phyloP scores from a whole-genome alignment of 2,888 invertebrate genomes.

The Cheilosia grossa region DNA sequence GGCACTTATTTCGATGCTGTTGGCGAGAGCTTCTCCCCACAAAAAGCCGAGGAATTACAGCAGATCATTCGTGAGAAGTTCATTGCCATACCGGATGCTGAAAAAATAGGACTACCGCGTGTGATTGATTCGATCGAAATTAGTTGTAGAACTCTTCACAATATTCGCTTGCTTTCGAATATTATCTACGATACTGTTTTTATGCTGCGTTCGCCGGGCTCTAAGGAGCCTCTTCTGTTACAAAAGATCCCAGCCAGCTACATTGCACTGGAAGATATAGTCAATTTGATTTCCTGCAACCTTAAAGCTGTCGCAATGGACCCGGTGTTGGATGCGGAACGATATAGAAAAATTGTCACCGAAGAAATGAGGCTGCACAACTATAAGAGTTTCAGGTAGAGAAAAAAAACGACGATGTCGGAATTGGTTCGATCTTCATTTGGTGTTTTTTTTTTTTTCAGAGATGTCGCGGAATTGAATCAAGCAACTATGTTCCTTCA shows the following conservation, averaged over 20 bases:
- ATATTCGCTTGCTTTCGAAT: constrained; percentile 94
- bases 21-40: constrained; percentile 82
- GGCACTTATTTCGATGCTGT: constrained; percentile 98
- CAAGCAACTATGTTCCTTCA: constrained; percentile 98
- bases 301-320: constrained; percentile 88
- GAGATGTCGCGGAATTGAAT: constrained; percentile 95
- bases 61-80: constrained; percentile 93
- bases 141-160: constrained; percentile 92
- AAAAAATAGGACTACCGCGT: constrained; percentile 96
- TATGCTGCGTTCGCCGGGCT: constrained; percentile 94
- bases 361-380: constrained; percentile 83
- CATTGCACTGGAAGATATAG: constrained; percentile 96
- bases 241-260: constrained; percentile 98
- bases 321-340: constrained; percentile 92
- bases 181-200: constrained; percentile 97
- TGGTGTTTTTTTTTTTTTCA: constrained; percentile 75
- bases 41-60: constrained; percentile 90
- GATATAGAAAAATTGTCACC: constrained; percentile 85
- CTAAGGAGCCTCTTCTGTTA: constrained; percentile 94
- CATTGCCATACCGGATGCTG: constrained; percentile 96
- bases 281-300: constrained; percentile 91
- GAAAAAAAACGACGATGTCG: neutral
- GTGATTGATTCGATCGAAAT: constrained; percentile 97
- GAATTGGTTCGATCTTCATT: neutral
- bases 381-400: constrained; percentile 81